Base-by-base conservation (phyloP, 2,797 vertebrate species). In the Moxostoma hubbsi region DNA sequence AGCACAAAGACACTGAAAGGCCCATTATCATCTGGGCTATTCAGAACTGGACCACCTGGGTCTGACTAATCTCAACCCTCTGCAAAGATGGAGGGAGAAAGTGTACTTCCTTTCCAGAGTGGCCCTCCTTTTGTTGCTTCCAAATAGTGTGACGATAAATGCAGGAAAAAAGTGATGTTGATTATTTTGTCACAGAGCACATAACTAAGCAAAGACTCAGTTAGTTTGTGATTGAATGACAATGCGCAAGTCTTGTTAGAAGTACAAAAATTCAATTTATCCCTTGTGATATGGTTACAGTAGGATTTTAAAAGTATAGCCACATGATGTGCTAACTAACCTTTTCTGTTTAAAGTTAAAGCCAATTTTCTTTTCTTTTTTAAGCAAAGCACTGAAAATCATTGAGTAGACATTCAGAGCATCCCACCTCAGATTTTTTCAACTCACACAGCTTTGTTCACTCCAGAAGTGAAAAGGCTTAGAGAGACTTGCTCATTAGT, bases 1-100 rank as follows among this genome's bases (percentile, higher is more conserved):
- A 7, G 57, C 75, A 77, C 78, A 84, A 80, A 74, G 75, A 70
- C 45, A 50, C 16, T 36, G 53, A 82, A 71, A 80, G 72, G 15
- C 9, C 61, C 51, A 76, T 81, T 82, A 57, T 82, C 66, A 80
- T 80, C 73, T 12, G 54, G 36, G 12, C 73, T 68, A 62, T 78
- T 85, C 73, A 77, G 47, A 15, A 47, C n/a, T 24, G 65, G 84
- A 84, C 80, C 83, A 83, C 84, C 81, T 81, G 84, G 77, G 83
- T 76, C 77, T 66, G 7, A 47, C 67, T 71, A 71, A 83, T 82
- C 69, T 46, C 12, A 62, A 45, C 65, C 68, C 73, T 24, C 79
- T 7, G 36, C 46, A 9, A 75, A 64, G 73, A 75, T n/a, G 12
- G 72, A 46, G 51, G 63, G 63, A 70, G 64, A 78, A 65, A 68